These are phyloP conservation scores for Galaxias olidus DNA, from an alignment of 2,797 vertebrate genomes.

Conservation along the genomic window DNA sequence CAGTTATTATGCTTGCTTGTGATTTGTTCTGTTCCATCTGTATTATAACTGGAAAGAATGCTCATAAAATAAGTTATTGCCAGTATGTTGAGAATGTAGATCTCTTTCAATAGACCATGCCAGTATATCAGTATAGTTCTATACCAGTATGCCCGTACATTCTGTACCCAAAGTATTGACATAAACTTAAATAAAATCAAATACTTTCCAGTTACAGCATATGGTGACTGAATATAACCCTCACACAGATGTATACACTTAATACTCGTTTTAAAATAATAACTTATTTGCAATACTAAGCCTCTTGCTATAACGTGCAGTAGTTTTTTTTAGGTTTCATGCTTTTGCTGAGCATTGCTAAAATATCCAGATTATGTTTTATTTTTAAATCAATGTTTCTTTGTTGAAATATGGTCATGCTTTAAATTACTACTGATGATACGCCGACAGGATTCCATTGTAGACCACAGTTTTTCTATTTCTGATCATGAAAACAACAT, in stretches of 20 bases:
- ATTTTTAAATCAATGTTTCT: too few relatives aligned
- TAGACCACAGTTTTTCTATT: background rate
- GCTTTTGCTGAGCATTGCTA: too few relatives aligned
- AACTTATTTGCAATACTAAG: too few relatives aligned
- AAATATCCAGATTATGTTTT: too few relatives aligned
- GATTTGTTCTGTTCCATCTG: conserved; percentile 1
- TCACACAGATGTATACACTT: too few relatives aligned
- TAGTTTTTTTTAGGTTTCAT: too few relatives aligned
- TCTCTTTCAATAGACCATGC: background rate
- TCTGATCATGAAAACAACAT: background rate
- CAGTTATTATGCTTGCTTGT: conserved; percentile 17
- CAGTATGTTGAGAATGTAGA: background rate
- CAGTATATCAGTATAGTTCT: background rate
- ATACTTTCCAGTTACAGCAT: conserved; percentile 14
- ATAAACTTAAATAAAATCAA: background rate
- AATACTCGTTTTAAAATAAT: too few relatives aligned
- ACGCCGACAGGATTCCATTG: conserved; percentile 1
- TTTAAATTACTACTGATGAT: conserved; percentile 1
- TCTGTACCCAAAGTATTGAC: too few relatives aligned
- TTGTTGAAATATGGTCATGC: background rate
- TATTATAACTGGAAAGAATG: conserved; percentile 14
- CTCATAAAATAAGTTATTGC: background rate
- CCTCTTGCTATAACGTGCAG: too few relatives aligned
- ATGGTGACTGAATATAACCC: too few relatives aligned
- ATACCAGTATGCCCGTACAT: background rate